Percentiles rank a stretch among this genome's conserved stretches.
phyloP scores from a whole-genome alignment of 2,888 invertebrate genomes.

The Apamea monoglypha region DNA sequence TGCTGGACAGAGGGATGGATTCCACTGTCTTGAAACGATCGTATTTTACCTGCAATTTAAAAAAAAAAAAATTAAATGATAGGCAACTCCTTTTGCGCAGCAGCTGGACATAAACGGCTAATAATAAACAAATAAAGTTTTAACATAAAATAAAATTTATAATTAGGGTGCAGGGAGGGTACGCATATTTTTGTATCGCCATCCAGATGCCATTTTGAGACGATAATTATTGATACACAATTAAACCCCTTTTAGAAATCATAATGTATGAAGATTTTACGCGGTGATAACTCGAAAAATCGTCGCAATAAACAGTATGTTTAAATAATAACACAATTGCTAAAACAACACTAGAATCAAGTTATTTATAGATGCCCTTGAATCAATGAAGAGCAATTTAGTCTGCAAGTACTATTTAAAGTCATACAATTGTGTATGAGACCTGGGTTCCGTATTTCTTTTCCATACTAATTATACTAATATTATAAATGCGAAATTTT shows the following conservation, averaged over 20 bases:
- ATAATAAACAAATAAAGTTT: too few species aligned
- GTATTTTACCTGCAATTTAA: conserved; percentile 79
- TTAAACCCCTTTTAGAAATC: not conserved
- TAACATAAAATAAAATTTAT: too few species aligned
- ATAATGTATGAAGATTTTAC: conserved; percentile 1
- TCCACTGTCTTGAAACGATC: conserved; percentile 89
- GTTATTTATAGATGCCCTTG: conserved; percentile 37
- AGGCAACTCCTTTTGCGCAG: too few species aligned
- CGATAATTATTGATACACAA: not conserved
- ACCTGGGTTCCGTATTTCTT: conserved; percentile 20
- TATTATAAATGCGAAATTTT: too few species aligned
- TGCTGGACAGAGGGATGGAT: conserved; percentile 95
- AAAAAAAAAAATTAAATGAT: too few species aligned
- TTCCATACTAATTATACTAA: too few species aligned
- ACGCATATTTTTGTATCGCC: too few species aligned
- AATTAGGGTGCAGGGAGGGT: too few species aligned
- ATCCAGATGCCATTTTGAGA: too few species aligned
- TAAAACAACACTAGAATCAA: not conserved
- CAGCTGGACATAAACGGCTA: too few species aligned
- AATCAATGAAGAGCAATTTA: conserved; percentile 45
- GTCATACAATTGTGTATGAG: not conserved
- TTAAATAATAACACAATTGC: not conserved
- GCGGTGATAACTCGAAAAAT: conserved; percentile 12
- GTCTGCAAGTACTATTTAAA: not conserved
- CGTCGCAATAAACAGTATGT: not conserved